Base-by-base conservation (phyloP, 92 coral and sea anemone genomes). In the Epizoanthus stellaris region DNA sequence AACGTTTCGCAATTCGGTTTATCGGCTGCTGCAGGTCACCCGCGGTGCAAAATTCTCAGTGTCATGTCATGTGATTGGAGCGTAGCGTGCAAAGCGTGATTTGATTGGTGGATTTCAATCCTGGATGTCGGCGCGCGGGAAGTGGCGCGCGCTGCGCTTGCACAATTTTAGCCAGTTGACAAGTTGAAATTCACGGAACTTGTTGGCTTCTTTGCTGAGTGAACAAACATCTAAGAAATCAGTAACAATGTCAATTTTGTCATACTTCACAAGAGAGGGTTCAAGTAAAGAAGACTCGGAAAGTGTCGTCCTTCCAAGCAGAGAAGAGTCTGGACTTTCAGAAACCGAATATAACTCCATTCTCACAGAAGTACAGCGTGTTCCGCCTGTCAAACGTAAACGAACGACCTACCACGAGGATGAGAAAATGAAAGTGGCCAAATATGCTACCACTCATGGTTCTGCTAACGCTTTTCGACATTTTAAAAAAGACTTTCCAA, bases 371-470 rank as follows among this genome's bases (percentile, higher is more conserved):
- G 62, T 84, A 59, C 9, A 84, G 57, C 77, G 6, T 49, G 73
- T 25, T 57, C 75, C 58, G 13, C 77, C 60, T 47, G 4, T 49
- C 61, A 73, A 71, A 71, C n/a, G 74, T 2, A 80, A 80, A 52
- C 45, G 82, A 77, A 87, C 20, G 70, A 87, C 86, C 86, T 87
- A 87, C 90, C 80, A 64, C 75, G 54, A 75, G 68, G 60, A 83
- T 67, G 70, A 49, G 60, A 68, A 87, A 80, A 67, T 80, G 59
- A 87, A 68, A 68, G 62, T 86, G 45, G 85, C 80, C 34, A 79
- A 86, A 58, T 58, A 14, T 58, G 20, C 17, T 0, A 58, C 20
- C 6, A 64, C 39, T 2, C 17, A 84, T 60, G 87, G 81, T 60
- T 12, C 39, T 14, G 54, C 72, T 58, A 42, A 21, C 36, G 81